Evolutionary conservation across 2,113 vertebrate genomes (phyloP).

Genomic region (Triplophysa tibetana): DNA sequence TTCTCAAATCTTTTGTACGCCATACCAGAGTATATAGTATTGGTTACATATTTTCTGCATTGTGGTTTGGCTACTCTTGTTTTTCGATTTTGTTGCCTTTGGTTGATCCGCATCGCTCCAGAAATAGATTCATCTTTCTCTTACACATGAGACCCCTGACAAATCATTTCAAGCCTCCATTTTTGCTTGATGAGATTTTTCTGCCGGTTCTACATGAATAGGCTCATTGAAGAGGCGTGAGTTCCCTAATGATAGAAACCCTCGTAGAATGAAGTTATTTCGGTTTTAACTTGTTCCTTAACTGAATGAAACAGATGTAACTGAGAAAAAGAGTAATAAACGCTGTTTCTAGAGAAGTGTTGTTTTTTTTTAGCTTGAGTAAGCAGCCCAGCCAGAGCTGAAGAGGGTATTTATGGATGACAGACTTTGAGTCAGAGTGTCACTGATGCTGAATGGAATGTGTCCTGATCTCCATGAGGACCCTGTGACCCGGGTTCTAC

Average conservation of each 20-base stretch:
- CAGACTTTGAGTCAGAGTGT: constrained; percentile 19
- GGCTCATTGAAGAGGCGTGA: background rate
- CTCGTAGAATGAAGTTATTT: constrained; percentile 44
- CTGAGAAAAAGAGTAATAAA: constrained; percentile 1
- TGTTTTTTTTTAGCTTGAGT: constrained; percentile 2
- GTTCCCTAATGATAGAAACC: constrained; percentile 44
- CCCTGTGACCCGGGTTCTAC: constrained; percentile 25
- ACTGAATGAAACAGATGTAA: constrained; percentile 37
- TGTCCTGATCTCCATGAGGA: constrained; percentile 29
- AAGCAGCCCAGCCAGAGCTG: constrained; percentile 8
- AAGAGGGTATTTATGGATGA: constrained; percentile 27
- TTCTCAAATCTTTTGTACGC: background rate
- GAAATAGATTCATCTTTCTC: constrained; percentile 15
- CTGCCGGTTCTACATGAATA: background rate
- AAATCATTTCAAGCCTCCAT: constrained; percentile 7
- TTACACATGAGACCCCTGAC: constrained; percentile 10
- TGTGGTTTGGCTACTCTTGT: background rate
- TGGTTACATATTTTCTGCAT: background rate
- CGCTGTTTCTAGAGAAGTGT: background rate
- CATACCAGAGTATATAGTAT: background rate
- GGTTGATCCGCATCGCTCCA: constrained; percentile 19
- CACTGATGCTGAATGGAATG: constrained; percentile 27
- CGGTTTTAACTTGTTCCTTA: constrained; percentile 17
- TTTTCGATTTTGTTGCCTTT: constrained; percentile 14
- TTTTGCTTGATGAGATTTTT: constrained; percentile 17